These are phyloP conservation scores for Pleuronectes platessa DNA, from an alignment of 2,113 vertebrate species.

Conservation along the genomic window DNA sequence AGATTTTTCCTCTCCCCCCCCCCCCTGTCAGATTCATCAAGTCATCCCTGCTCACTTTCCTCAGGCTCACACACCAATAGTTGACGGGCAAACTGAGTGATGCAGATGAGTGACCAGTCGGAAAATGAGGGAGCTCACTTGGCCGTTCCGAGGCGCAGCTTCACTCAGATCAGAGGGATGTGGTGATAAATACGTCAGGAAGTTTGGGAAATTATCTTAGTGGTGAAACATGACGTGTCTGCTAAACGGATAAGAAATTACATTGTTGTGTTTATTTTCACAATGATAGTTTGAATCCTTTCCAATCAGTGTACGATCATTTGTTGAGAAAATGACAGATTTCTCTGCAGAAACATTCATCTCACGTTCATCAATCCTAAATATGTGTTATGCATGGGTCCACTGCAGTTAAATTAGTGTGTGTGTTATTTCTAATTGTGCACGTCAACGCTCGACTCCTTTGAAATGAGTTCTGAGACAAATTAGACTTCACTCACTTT, in stretches of 20 bases:
- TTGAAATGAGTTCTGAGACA: neutral
- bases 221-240: neutral
- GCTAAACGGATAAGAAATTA: conserved; percentile 17
- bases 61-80: conserved; percentile 34
- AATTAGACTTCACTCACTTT: neutral
- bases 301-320: neutral
- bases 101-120: conserved; percentile 49
- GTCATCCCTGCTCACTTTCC: conserved; percentile 30
- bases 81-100: conserved; percentile 47
- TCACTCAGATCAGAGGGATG: conserved; percentile 38
- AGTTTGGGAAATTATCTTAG: conserved; percentile 21
- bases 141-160: conserved; percentile 43
- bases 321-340: conserved; percentile 5
- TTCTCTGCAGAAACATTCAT: neutral
- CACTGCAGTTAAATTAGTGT: too few species aligned
- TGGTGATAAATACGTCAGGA: conserved; percentile 53
- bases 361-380: conserved; percentile 6
- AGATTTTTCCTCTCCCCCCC: neutral
- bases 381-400: too few species aligned
- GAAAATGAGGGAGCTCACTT: conserved; percentile 33
- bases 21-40: conserved; percentile 53
- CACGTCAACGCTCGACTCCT: neutral
- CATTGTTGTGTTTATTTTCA: conserved; percentile 21
- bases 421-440: too few species aligned
- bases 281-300: conserved; percentile 14